These are phyloP conservation scores for Danio choprae DNA, from an alignment of 2,797 vertebrate genomes.

Conservation along the genomic window DNA sequence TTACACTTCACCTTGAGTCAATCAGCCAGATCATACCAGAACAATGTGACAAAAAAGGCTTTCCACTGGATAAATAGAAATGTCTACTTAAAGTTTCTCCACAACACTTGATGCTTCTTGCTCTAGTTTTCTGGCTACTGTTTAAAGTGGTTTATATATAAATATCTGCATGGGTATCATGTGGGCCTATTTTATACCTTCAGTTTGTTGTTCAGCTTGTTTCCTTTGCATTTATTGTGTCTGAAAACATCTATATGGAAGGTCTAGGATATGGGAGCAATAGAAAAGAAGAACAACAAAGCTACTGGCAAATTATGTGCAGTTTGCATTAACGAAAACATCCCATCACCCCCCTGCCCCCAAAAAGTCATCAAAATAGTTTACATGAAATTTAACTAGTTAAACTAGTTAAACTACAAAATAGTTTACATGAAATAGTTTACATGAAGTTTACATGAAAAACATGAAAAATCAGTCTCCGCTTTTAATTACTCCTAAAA, in stretches of 20 bases:
- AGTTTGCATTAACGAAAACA: conserved; percentile 3
- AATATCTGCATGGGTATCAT: not conserved
- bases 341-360: not conserved
- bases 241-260: conserved; percentile 22
- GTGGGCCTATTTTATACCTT: not conserved
- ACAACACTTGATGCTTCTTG: too few species aligned
- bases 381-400: too few species aligned
- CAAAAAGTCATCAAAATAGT: not conserved
- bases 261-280: not conserved
- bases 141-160: too few species aligned
- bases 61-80: too few species aligned
- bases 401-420: too few species aligned
- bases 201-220: not conserved
- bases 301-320: not conserved
- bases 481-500: not conserved
- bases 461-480: not conserved
- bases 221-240: conserved; percentile 2
- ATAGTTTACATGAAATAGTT: not conserved
- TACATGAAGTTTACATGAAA: too few species aligned
- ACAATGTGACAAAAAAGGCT: too few species aligned
- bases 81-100: too few species aligned
- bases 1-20: too few species aligned
- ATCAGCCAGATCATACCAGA: too few species aligned
- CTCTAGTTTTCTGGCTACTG: too few species aligned
- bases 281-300: conserved; percentile 13